Percentiles rank a stretch among this genome's conserved stretches.
These are phyloP conservation scores for Nycticorax nycticorax DNA, from an alignment of 2,113 vertebrate species.

Conservation along the genomic window DNA sequence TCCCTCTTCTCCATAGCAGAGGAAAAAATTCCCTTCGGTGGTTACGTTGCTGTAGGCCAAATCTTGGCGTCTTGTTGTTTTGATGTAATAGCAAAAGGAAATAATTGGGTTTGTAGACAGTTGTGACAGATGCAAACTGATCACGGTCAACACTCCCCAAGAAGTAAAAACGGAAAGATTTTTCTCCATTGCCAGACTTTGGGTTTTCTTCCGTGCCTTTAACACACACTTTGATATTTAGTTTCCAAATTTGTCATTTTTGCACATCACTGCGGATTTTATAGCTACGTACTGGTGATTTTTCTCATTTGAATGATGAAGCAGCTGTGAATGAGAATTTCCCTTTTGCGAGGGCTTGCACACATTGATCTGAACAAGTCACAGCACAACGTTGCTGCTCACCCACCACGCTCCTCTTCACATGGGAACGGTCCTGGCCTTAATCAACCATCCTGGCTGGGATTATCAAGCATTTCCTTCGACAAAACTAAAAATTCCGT, in stretches of 20 bases:
- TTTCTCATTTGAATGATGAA: neutral
- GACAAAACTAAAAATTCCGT: neutral
- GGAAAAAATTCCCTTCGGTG: slow-evolving; percentile 21
- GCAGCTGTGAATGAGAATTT: neutral
- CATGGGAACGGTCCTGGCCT: rapidly evolving
- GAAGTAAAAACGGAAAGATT: neutral
- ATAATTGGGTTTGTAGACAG: slow-evolving; percentile 23
- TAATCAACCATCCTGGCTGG: neutral
- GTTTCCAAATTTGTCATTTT: neutral
- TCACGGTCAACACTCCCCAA: neutral
- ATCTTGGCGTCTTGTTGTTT: slow-evolving; percentile 17
- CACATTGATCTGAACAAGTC: neutral
- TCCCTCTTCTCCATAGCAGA: neutral
- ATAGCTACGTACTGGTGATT: neutral
- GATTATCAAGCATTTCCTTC: neutral
- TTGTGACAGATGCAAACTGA: neutral
- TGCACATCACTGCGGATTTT: neutral
- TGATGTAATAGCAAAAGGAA: slow-evolving; percentile 1
- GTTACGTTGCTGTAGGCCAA: slow-evolving; percentile 64
- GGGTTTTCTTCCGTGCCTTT: neutral
- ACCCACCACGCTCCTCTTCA: neutral
- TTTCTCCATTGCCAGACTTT: neutral
- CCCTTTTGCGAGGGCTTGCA: neutral
- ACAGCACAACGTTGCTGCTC: neutral
- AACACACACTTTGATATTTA: rapidly evolving